Conservation (phyloP, 2,113 vertebrate species). For the Hyperoodon ampullatus region DNA sequence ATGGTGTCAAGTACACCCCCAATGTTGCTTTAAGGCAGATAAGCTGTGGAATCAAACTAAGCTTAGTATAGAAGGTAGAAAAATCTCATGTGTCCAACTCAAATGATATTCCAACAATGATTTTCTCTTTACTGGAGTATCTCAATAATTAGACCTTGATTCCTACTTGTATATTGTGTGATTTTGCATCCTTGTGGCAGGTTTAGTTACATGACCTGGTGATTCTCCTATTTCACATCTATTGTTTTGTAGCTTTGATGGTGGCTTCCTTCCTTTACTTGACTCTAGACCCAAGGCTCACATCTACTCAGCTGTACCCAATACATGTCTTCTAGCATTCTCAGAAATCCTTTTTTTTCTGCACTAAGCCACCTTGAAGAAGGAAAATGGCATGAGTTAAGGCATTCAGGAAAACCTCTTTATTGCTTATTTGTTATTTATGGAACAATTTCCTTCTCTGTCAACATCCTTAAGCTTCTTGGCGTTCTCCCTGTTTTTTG, state of each 20-base stretch:
- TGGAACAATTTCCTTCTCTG: background rate
- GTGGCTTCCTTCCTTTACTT: background rate
- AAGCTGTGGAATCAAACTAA: background rate
- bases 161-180: background rate
- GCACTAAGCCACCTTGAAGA: background rate
- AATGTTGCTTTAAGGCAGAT: background rate
- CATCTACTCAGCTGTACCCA: background rate
- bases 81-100: background rate
- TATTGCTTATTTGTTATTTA: background rate
- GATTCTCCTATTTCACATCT: background rate
- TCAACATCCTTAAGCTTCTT: background rate
- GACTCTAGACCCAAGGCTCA: background rate
- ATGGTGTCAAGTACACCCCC: background rate
- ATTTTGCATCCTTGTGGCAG: background rate
- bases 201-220: background rate
- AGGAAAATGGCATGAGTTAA: background rate
- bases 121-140: background rate
- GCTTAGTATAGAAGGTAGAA: background rate
- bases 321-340: background rate
- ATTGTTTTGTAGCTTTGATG: background rate
- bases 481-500: background rate
- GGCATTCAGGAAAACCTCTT: background rate
- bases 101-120: background rate
- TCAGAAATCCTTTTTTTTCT: background rate
- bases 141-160: background rate